These are phyloP conservation scores for Folsomia candida DNA, from an alignment of 2,888 invertebrate species.

Conservation along the genomic window DNA sequence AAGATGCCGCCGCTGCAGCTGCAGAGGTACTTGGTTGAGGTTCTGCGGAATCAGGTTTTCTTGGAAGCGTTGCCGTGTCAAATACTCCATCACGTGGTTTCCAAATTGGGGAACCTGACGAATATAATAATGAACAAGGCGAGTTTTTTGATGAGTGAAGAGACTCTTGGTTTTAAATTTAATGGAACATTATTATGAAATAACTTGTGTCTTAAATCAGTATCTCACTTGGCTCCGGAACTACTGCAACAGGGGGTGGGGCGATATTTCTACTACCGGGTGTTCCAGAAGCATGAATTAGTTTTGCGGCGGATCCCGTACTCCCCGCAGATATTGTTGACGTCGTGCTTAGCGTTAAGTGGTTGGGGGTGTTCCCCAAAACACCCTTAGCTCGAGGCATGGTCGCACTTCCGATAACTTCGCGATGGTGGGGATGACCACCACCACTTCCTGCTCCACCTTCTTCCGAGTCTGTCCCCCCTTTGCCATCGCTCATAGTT, in stretches of 20 bases:
- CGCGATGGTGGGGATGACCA: conserved; percentile 36
- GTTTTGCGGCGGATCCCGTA: conserved; percentile 64
- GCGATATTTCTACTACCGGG: conserved; percentile 50
- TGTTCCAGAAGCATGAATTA: conserved; percentile 57
- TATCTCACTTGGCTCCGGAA: conserved; percentile 50
- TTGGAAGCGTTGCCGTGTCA: conserved; percentile 64
- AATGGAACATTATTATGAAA: background rate
- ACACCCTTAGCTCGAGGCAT: conserved; percentile 59
- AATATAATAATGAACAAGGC: conserved; percentile 58
- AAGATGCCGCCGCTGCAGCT: conserved; percentile 26
- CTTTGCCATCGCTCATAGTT: conserved; percentile 75
- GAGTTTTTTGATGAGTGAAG: background rate
- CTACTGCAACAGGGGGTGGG: conserved; percentile 45
- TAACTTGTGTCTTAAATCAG: background rate
- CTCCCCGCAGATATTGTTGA: conserved; percentile 91
- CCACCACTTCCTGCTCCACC: conserved; percentile 46
- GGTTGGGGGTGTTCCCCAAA: conserved; percentile 87
- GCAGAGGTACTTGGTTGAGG: conserved; percentile 40
- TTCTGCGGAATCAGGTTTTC: conserved; percentile 38
- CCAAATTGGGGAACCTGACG: conserved; percentile 97
- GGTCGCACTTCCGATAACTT: conserved; percentile 48
- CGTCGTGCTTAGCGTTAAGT: conserved; percentile 87
- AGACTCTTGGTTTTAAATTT: too few species aligned
- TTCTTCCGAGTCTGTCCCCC: background rate
- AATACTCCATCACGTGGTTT: conserved; percentile 81